phyloP scores from a whole-genome alignment of 2,113 vertebrate genomes.

The Felis catus region DNA sequence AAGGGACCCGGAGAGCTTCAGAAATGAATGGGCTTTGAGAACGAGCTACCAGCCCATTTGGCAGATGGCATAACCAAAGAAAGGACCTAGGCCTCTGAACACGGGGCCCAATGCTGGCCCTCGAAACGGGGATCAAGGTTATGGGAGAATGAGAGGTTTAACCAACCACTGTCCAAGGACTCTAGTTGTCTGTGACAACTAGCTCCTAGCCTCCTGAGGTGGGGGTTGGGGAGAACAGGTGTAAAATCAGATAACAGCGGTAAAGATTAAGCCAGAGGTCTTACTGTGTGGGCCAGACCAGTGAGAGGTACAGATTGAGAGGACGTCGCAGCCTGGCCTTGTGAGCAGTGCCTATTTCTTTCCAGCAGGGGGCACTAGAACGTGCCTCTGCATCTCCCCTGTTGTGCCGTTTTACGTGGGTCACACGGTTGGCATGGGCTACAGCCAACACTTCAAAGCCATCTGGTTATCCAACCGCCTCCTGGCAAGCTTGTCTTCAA shows the following conservation, averaged over 20 bases:
- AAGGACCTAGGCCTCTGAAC: neutral
- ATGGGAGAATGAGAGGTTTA: neutral
- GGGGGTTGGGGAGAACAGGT: neutral
- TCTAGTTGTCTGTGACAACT: neutral
- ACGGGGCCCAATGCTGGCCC: neutral
- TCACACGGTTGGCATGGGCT: neutral
- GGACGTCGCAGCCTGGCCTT: neutral
- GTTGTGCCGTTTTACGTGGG: neutral
- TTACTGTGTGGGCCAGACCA: neutral
- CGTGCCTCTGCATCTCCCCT: neutral
- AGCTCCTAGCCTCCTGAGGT: neutral
- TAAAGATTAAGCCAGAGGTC: neutral
- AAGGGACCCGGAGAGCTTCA: neutral
- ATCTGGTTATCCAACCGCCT: neutral
- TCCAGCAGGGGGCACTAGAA: neutral
- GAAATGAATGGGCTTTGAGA: neutral
- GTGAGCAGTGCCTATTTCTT: neutral
- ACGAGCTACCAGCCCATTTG: neutral
- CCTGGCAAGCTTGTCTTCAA: neutral
- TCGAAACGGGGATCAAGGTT: neutral
- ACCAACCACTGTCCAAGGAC: neutral
- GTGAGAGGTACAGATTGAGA: neutral
- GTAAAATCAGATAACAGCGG: neutral
- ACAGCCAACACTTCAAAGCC: neutral
- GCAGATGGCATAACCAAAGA: neutral